Evolutionary conservation across 1,140 invertebrate genomes (phyloP).

Genomic region (Bombus pyrosoma): DNA sequence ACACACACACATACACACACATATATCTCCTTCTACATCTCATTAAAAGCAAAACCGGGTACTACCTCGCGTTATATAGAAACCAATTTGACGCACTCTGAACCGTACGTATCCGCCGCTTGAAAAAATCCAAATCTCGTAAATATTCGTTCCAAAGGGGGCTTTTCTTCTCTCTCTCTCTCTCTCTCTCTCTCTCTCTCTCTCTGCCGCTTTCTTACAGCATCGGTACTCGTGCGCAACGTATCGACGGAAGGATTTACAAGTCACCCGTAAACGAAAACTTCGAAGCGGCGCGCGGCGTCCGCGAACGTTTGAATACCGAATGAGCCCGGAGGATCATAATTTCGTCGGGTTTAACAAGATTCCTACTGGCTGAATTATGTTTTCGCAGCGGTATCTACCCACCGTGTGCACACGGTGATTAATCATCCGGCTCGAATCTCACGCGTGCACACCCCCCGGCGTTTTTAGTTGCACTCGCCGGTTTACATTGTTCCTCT

Average conservation of each 20-base stretch:
- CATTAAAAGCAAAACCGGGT: background rate
- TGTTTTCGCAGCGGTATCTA: slow-evolving; percentile 56
- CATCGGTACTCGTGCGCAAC: background rate
- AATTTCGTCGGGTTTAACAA: slow-evolving; percentile 59
- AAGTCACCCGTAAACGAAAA: slow-evolving; percentile 33
- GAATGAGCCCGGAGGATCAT: slow-evolving; percentile 49
- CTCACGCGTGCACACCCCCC: slow-evolving; percentile 44
- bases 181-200: too few species aligned
- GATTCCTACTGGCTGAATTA: slow-evolving; percentile 55
- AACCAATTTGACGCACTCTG: background rate
- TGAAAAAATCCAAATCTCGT: slow-evolving; percentile 3
- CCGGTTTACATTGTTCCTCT: slow-evolving; percentile 29
- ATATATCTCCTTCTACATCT: background rate
- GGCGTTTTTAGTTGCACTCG: slow-evolving; percentile 14
- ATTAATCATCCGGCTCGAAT: slow-evolving; percentile 55
- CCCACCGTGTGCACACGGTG: slow-evolving; percentile 26
- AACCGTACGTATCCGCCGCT: background rate
- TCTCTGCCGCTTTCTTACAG: background rate
- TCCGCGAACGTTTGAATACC: slow-evolving; percentile 36
- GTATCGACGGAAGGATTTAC: slow-evolving; percentile 37
- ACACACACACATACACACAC: too few species aligned
- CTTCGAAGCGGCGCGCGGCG: background rate
- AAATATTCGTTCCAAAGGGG: background rate
- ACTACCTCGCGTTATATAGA: background rate
- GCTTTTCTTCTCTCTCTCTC: too few species aligned